Percentiles rank a stretch among this genome's conserved stretches.
These are phyloP conservation scores for Amphiura filiformis DNA, from an alignment of 35 echinoderm and acorn worm species.

Conservation along the genomic window DNA sequence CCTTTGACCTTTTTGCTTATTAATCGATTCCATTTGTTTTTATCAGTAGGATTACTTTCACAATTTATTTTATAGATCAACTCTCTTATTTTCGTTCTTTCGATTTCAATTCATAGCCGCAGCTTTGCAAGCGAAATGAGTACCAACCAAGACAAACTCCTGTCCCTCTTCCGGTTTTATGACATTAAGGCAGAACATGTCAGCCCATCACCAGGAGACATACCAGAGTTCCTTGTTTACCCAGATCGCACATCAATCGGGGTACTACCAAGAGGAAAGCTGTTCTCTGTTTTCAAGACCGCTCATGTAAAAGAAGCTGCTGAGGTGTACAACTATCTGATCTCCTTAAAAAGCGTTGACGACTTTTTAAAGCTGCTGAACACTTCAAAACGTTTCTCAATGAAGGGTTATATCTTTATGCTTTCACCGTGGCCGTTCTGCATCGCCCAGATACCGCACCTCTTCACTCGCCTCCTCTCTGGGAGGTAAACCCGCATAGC, in stretches of 20 bases:
- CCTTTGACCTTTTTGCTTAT: no score
- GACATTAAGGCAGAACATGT: no score
- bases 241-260: constrained; percentile 15
- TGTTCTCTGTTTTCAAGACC: constrained; percentile 52
- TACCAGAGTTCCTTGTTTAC: no score
- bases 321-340: constrained; percentile 43
- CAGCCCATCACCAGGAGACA: no score
- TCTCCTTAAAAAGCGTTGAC: constrained; percentile 24
- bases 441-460: constrained; percentile 30
- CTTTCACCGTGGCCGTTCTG: constrained; percentile 27
- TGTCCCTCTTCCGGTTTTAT: no score
- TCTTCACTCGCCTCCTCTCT: constrained; percentile 16
- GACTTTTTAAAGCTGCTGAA: constrained; percentile 22
- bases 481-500: constrained; percentile 22
- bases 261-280: constrained; percentile 21
- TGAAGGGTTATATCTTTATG: constrained; percentile 56
- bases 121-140: no score
- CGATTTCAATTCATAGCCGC: no score
- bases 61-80: no score
- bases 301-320: constrained; percentile 44
- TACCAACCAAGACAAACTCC: no score
- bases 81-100: no score
- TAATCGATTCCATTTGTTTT: no score
- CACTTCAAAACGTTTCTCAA: constrained; percentile 24
- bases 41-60: no score